Evolutionary conservation across 2,888 invertebrate genomes (phyloP).

Genomic region (Drosophila fulvimacula): DNA sequence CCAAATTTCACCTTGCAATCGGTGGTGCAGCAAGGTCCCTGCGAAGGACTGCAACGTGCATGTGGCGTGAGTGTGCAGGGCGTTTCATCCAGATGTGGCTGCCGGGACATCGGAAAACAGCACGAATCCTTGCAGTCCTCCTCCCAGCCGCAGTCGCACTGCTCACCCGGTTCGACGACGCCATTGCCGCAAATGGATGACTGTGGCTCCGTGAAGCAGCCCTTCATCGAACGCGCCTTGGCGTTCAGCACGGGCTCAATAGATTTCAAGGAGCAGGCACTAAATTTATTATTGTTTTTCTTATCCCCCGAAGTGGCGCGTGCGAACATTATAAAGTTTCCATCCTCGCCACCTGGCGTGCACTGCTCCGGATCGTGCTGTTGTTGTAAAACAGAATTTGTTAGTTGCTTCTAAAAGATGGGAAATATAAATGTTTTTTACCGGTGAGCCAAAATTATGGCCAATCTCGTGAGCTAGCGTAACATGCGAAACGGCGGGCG

Average conservation of each 20-base stretch:
- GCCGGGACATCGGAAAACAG: conserved; percentile 95
- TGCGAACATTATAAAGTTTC: conserved; percentile 99
- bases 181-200: conserved; percentile 99
- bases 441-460: conserved; percentile 99
- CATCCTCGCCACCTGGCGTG: conserved; percentile 97
- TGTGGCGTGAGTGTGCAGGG: conserved; percentile 94
- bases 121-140: conserved; percentile 97
- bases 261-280: conserved; percentile 95
- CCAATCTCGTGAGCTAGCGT: conserved; percentile 99
- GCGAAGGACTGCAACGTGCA: conserved; percentile 84
- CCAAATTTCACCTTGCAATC: conserved; percentile 94
- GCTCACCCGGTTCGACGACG: conserved; percentile 97
- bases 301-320: conserved; percentile 99
- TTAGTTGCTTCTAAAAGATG: neutral
- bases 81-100: conserved; percentile 90
- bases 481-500: conserved; percentile 98
- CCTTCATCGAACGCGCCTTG: conserved; percentile 94
- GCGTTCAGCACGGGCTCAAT: conserved; percentile 96
- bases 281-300: conserved; percentile 98
- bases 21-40: conserved; percentile 98
- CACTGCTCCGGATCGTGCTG: conserved; percentile 98
- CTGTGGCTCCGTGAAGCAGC: conserved; percentile 97
- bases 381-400: neutral
- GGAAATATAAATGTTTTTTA: conserved; percentile 85
- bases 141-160: conserved; percentile 99